Evolutionary conservation across 2,888 invertebrate genomes (phyloP).

Genomic region (Clivina fossor): DNA sequence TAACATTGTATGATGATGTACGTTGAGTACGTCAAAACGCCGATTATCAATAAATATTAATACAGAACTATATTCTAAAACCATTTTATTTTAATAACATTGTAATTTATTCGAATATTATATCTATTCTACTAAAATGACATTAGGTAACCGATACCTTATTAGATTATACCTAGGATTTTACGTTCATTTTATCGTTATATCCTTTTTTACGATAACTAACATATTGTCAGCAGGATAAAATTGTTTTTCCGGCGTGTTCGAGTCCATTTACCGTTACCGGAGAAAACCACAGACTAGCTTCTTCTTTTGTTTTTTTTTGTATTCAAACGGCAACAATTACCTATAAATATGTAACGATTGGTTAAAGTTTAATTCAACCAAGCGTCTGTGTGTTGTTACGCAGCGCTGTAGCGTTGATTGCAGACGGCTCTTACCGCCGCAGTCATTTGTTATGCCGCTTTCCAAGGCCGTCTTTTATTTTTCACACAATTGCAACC

Average conservation of each 20-base stretch:
- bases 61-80: too few relatives aligned
- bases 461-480: slow-evolving; percentile 14
- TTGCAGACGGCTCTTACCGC: slow-evolving; percentile 28
- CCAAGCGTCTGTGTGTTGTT: too few relatives aligned
- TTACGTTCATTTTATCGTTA: slow-evolving; percentile 27
- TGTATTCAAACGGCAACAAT: neutral
- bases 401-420: slow-evolving; percentile 19
- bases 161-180: too few relatives aligned
- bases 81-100: too few relatives aligned
- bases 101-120: too few relatives aligned
- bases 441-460: slow-evolving; percentile 28
- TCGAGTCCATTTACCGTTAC: too few relatives aligned
- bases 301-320: neutral
- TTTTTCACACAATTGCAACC: slow-evolving; percentile 33
- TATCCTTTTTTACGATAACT: slow-evolving; percentile 27
- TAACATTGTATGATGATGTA: too few relatives aligned
- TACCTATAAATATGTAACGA: slow-evolving; percentile 30
- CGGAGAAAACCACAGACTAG: too few relatives aligned
- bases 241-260: slow-evolving; percentile 25
- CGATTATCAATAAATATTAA: too few relatives aligned
- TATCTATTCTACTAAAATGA: too few relatives aligned
- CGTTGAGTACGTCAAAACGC: too few relatives aligned
- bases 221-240: slow-evolving; percentile 23
- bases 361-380: slow-evolving; percentile 31
- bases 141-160: too few relatives aligned